Base-by-base conservation (phyloP, 2,797 vertebrate species). In the Epinephelus coioides region DNA sequence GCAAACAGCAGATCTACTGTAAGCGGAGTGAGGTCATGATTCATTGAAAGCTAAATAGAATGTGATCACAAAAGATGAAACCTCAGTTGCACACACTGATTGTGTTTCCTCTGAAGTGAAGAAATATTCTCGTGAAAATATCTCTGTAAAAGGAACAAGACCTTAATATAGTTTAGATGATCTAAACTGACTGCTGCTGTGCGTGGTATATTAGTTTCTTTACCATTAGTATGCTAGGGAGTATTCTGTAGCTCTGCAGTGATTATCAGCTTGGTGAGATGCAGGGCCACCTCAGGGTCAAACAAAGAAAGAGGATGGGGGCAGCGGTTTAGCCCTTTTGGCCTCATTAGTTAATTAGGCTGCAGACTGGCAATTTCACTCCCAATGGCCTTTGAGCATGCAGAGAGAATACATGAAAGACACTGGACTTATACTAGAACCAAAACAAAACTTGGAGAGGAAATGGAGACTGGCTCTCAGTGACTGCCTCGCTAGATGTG, bases 321-420 rank as follows among this genome's bases (percentile, higher is more conserved):
- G 25, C 71, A 74, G 56, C 12, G 40, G 66, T 84, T 71, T 57
- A 66, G 81, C 81, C 84, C 84, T 68, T 76, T 86, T 90, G 88
- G 71, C 90, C 83, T 92, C 90, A 87, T 93, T 92, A 93, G 89
- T 90, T 93, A 92, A 93, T 93, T 89, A 91, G 72, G 69, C 81
- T 79, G 72, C 86, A 84, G 76, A 66, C 78, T 47, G 54, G 76
- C 68, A 66, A 64, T 85, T 81, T 80, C 67, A 61, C 67, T 88
- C 83, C 25, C 34, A 21, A 40, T 76, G 66, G 69, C 76, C 63
- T 84, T 63, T 51, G 62, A 79, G 59, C 74, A 50, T 43, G 50
- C 59, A 23, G 30, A 60, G 60, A 72, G 74, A 82, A 76, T 74
- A 25, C 72, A 78, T 67, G 68, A 64, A 55, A 66, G 63, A 73